phyloP scores from a whole-genome alignment of 2,797 vertebrate genomes.

The Siniperca obscura region DNA sequence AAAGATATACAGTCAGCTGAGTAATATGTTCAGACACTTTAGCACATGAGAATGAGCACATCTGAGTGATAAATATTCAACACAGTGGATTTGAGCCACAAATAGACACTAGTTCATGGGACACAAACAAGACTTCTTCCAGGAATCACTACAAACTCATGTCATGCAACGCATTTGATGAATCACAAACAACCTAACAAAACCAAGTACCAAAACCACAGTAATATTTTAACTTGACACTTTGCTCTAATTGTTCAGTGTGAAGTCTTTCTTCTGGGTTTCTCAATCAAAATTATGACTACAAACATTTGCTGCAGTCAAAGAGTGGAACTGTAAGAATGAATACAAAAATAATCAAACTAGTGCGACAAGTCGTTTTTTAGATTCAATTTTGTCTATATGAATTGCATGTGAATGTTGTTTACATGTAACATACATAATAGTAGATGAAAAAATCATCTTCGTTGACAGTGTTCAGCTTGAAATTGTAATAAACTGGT shows the following conservation, averaged over 20 bases:
- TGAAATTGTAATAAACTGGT: background rate
- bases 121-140: conserved; percentile 46
- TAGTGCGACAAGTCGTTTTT: background rate
- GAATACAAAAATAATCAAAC: background rate
- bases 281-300: background rate
- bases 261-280: background rate
- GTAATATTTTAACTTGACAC: background rate
- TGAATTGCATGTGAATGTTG: background rate
- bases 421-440: background rate
- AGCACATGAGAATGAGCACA: conserved; percentile 7
- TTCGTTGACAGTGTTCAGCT: background rate
- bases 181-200: background rate
- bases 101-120: conserved; percentile 8
- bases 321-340: background rate
- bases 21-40: conserved; percentile 17
- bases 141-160: conserved; percentile 45
- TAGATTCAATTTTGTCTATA: background rate
- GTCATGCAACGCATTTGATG: conserved; percentile 7
- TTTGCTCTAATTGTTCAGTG: background rate
- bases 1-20: background rate
- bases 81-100: conserved; percentile 32
- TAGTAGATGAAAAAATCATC: background rate
- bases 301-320: background rate
- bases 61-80: conserved; percentile 52
- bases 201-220: background rate